phyloP scores from a whole-genome alignment of 2,113 vertebrate species.

The Urocynchramus pylzowi region DNA sequence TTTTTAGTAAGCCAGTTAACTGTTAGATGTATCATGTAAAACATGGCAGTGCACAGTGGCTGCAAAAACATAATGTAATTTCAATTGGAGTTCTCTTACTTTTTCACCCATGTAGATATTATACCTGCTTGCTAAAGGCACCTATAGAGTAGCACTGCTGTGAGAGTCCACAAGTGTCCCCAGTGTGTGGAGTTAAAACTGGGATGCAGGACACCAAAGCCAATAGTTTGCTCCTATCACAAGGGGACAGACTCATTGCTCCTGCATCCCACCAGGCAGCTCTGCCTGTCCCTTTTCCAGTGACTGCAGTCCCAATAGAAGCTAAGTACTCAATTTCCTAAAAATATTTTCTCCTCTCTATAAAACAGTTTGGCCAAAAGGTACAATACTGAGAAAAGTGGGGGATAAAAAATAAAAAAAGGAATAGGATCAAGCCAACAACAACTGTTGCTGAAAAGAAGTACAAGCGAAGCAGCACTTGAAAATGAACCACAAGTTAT shows the following conservation, averaged over 20 bases:
- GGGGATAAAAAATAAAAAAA: too few species aligned
- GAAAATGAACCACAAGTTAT: not conserved
- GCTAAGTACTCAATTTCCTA: not conserved
- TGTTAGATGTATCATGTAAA: not conserved
- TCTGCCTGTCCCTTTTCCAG: not conserved
- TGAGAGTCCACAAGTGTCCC: not conserved
- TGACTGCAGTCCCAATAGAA: not conserved
- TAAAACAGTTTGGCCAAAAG: not conserved
- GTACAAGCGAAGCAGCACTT: not conserved
- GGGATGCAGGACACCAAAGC: not conserved
- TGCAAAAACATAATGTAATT: fast-evolving
- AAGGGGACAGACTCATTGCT: not conserved
- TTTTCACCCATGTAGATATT: not conserved
- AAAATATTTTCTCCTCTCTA: not conserved
- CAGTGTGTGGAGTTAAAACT: not conserved
- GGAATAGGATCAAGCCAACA: not conserved
- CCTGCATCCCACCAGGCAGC: not conserved
- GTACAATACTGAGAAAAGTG: not conserved
- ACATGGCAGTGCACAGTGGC: not conserved
- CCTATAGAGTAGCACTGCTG: not conserved
- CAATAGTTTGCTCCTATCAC: not conserved
- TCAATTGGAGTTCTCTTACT: not conserved
- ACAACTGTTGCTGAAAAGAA: not conserved
- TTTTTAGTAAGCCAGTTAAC: not conserved
- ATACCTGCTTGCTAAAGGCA: not conserved